Conservation (phyloP, 2,888 invertebrate genomes). For the Thymelicus sylvestris region DNA sequence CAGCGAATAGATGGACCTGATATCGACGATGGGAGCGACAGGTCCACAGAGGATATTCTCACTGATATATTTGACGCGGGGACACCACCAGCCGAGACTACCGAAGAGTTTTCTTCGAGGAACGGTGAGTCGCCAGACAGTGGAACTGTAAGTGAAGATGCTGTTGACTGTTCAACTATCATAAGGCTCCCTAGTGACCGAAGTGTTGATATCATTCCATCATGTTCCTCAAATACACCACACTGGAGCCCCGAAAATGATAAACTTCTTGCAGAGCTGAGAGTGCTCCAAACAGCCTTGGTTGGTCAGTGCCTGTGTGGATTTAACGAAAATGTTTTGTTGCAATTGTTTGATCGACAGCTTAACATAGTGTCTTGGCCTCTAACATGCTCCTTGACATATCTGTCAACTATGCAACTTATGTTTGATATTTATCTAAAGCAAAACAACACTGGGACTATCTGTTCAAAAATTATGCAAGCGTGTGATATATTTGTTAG, state of each 20-base stretch:
- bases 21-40: constrained; percentile 82
- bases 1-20: constrained; percentile 88
- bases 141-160: constrained; percentile 80
- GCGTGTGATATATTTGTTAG: constrained; percentile 92
- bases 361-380: constrained; percentile 80
- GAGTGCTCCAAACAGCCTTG: constrained; percentile 87
- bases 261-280: constrained; percentile 78
- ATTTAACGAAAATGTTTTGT: constrained; percentile 88
- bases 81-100: constrained; percentile 70
- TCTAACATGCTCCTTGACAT: constrained; percentile 86
- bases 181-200: constrained; percentile 66
- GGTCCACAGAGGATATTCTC: constrained; percentile 79
- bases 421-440: constrained; percentile 93
- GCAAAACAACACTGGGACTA: constrained; percentile 92
- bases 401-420: constrained; percentile 92
- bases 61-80: constrained; percentile 74
- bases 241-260: constrained; percentile 72
- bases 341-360: constrained; percentile 89
- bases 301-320: constrained; percentile 92
- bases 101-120: constrained; percentile 70
- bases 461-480: constrained; percentile 92
- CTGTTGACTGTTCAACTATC: constrained; percentile 77
- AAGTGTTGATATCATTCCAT: constrained; percentile 68
- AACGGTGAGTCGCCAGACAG: constrained; percentile 80
- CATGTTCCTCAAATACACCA: constrained; percentile 65